Conservation (phyloP, 2,888 invertebrate species). For the Tetragonula carbonaria region DNA sequence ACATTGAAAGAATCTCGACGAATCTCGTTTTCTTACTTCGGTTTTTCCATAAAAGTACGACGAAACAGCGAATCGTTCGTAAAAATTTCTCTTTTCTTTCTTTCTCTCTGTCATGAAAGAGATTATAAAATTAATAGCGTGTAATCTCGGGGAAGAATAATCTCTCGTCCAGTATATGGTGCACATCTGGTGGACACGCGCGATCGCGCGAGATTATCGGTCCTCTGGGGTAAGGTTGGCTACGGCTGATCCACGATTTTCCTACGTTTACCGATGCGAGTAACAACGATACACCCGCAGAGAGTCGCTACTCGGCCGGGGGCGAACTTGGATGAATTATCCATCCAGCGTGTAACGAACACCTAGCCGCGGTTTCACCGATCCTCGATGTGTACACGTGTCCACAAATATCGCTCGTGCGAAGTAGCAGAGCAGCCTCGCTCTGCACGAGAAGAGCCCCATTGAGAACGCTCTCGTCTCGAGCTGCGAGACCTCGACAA, state of each 20-base stretch:
- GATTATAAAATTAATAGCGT: not conserved
- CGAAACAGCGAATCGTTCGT: no score
- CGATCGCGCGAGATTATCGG: slow-evolving; percentile 42
- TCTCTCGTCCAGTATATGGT: no score
- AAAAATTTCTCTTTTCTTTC: no score
- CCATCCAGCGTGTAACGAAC: slow-evolving; percentile 40
- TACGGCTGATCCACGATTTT: slow-evolving; percentile 47
- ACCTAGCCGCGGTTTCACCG: not conserved
- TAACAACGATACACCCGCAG: slow-evolving; percentile 20
- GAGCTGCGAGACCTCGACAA: not conserved
- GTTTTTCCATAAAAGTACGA: no score
- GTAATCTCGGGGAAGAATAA: no score
- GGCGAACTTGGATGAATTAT: slow-evolving; percentile 54
- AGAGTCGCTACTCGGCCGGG: not conserved
- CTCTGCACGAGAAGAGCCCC: slow-evolving; percentile 4
- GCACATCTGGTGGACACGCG: slow-evolving; percentile 14
- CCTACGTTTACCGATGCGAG: slow-evolving; percentile 18
- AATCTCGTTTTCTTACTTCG: no score
- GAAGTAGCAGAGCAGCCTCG: not conserved
- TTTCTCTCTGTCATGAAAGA: no score
- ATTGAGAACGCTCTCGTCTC: slow-evolving; percentile 50
- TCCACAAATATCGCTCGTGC: slow-evolving; percentile 18
- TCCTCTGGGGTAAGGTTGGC: slow-evolving; percentile 39
- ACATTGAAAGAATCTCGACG: no score
- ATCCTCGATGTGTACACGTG: slow-evolving; percentile 22